These are phyloP conservation scores for Thalpophila matura DNA, from an alignment of 2,888 invertebrate species.

Conservation along the genomic window DNA sequence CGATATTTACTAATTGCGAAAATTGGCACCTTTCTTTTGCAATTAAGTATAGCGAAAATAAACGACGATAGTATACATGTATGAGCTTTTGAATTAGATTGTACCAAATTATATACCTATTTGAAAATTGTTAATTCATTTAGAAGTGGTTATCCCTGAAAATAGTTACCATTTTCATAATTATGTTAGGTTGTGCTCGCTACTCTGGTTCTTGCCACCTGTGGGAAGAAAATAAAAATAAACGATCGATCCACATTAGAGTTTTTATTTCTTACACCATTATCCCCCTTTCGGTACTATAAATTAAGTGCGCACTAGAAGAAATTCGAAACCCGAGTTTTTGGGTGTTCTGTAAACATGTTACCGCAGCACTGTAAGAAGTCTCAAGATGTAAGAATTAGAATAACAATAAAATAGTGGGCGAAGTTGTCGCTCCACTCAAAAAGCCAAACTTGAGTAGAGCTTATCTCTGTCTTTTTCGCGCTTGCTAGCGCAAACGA, in stretches of 20 bases:
- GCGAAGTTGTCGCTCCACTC: slow-evolving; percentile 83
- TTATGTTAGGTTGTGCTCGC: slow-evolving; percentile 86
- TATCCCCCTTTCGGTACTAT: neutral
- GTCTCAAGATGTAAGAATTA: slow-evolving; percentile 73
- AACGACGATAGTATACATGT: slow-evolving; percentile 39
- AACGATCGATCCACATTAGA: slow-evolving; percentile 81
- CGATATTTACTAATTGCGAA: slow-evolving; percentile 47
- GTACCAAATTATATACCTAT: slow-evolving; percentile 51
- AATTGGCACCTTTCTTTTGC: slow-evolving; percentile 54
- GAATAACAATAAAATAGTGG: slow-evolving; percentile 85
- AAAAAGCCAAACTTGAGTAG: slow-evolving; percentile 79
- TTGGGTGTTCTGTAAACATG: slow-evolving; percentile 47
- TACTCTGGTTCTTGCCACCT: slow-evolving; percentile 89
- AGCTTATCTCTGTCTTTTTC: slow-evolving; percentile 77
- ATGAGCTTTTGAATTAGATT: slow-evolving; percentile 53
- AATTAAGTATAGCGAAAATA: slow-evolving; percentile 38
- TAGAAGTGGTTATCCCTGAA: slow-evolving; percentile 87
- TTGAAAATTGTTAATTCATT: slow-evolving; percentile 63
- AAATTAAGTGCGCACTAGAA: neutral
- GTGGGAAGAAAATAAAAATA: slow-evolving; percentile 88
- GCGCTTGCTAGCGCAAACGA: slow-evolving; percentile 74
- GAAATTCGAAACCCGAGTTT: slow-evolving; percentile 14
- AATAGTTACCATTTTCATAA: slow-evolving; percentile 90
- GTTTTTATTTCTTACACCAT: slow-evolving; percentile 69
- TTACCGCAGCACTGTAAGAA: slow-evolving; percentile 47